Conservation (phyloP, 2,888 invertebrate species). For the Ophion slaviceki region DNA sequence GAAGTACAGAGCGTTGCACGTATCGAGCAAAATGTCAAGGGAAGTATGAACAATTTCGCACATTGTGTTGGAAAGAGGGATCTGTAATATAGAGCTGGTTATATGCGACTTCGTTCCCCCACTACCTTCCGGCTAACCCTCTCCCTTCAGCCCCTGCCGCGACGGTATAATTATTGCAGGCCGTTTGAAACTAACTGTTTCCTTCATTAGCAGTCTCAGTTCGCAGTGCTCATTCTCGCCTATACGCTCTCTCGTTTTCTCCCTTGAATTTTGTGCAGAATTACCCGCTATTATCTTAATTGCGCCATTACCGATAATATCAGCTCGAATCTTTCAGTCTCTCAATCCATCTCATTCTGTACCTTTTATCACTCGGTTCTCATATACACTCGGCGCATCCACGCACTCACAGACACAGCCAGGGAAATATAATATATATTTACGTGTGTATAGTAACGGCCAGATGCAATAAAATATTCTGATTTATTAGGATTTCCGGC, state of each 20-base stretch:
- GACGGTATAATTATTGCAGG: constrained; percentile 83
- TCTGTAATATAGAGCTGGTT: constrained; percentile 61
- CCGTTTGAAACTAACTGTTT: constrained; percentile 84
- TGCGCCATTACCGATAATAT: constrained; percentile 84
- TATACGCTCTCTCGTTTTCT: constrained; percentile 62
- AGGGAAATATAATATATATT: too few species aligned
- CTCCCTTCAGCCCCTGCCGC: constrained; percentile 45
- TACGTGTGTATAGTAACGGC: too few species aligned
- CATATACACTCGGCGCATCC: too few species aligned
- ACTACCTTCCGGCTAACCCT: constrained; percentile 1
- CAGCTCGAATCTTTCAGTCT: constrained; percentile 75
- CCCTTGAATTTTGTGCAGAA: constrained; percentile 81
- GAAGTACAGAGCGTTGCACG: constrained; percentile 75
- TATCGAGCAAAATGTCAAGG: constrained; percentile 76
- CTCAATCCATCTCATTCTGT: constrained; percentile 65
- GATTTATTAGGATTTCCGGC: too few species aligned
- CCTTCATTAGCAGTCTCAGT: constrained; percentile 84
- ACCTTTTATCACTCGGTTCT: constrained; percentile 39
- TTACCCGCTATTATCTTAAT: constrained; percentile 84
- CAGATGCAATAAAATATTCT: too few species aligned
- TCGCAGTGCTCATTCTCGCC: constrained; percentile 71
- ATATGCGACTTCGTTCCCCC: constrained; percentile 39
- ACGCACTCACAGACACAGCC: too few species aligned
- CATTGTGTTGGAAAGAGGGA: constrained; percentile 76
- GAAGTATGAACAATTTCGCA: constrained; percentile 84